A percentile compares a stretch with the other conserved stretches of the same genome.
Evolutionary conservation across 64 coral and sea anemone genomes (phyloP).

Genomic region (Acropora yongei): DNA sequence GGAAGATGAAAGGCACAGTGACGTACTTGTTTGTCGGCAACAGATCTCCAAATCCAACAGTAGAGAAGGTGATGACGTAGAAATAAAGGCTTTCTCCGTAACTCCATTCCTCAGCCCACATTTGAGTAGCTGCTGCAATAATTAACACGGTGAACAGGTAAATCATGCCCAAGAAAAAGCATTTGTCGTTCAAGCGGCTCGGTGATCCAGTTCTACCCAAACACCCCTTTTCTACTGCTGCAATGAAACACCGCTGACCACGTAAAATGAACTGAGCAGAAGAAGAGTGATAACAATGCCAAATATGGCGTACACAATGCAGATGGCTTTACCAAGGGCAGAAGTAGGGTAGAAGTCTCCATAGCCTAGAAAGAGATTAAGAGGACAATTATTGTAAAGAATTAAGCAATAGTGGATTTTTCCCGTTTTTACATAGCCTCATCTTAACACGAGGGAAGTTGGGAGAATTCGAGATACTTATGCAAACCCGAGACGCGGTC

Average conservation of each 20-base stretch:
- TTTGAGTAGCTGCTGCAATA: not conserved
- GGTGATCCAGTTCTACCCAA: not conserved
- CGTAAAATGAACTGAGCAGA: slow-evolving; percentile 43
- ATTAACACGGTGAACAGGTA: not conserved
- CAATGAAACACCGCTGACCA: slow-evolving; percentile 21
- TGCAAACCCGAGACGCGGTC: too few relatives aligned
- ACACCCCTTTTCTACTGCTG: not conserved
- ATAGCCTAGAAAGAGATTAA: slow-evolving; percentile 46
- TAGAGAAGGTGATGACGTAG: slow-evolving; percentile 37
- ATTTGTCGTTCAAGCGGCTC: slow-evolving; percentile 27
- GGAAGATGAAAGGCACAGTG: not conserved
- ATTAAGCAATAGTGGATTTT: too few relatives aligned
- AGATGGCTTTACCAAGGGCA: slow-evolving; percentile 27
- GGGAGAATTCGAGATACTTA: too few relatives aligned
- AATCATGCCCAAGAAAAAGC: slow-evolving; percentile 22
- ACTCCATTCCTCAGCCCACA: slow-evolving; percentile 35
- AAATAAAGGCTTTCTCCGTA: slow-evolving; percentile 48
- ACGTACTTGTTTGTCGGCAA: slow-evolving; percentile 16
- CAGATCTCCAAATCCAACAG: slow-evolving; percentile 60
- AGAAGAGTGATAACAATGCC: slow-evolving; percentile 42
- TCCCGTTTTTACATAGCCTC: too few relatives aligned
- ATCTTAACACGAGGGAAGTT: too few relatives aligned
- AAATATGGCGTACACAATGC: slow-evolving; percentile 28
- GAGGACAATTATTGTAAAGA: not conserved
- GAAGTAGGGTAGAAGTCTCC: slow-evolving; percentile 47